Percentiles rank a stretch among this genome's conserved stretches.
Conservation (phyloP, 2,113 vertebrate species). For the Sinocyclocheilus anophthalmus region DNA sequence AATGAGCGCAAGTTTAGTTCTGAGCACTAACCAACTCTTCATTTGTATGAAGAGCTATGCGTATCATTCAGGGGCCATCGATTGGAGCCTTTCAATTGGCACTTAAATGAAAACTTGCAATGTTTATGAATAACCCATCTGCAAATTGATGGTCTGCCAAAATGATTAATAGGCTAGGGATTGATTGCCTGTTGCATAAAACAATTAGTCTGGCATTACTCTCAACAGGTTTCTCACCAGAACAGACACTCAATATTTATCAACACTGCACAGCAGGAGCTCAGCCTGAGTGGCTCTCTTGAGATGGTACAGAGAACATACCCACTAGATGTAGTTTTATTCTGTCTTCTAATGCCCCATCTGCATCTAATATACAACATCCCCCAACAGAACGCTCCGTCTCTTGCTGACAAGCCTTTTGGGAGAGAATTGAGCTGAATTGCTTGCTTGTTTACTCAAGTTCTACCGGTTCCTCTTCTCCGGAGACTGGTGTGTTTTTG, state of each 20-base stretch:
- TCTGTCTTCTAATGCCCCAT: slow-evolving; percentile 45
- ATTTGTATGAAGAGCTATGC: slow-evolving; percentile 39
- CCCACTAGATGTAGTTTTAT: slow-evolving; percentile 43
- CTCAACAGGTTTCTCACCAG: slow-evolving; percentile 57
- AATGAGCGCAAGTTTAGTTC: slow-evolving; percentile 37
- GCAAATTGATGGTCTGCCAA: slow-evolving; percentile 56
- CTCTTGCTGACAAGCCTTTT: slow-evolving; percentile 49
- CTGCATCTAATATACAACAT: slow-evolving; percentile 47
- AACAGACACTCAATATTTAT: slow-evolving; percentile 57
- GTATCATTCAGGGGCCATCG: slow-evolving; percentile 46
- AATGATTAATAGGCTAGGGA: slow-evolving; percentile 54
- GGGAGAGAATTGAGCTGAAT: slow-evolving; percentile 38
- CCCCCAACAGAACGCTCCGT: slow-evolving; percentile 41
- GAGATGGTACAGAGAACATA: slow-evolving; percentile 45
- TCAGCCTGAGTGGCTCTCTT: slow-evolving; percentile 50
- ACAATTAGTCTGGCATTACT: slow-evolving; percentile 58
- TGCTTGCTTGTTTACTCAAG: slow-evolving; percentile 39
- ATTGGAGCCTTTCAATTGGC: slow-evolving; percentile 49
- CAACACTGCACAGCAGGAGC: slow-evolving; percentile 52
- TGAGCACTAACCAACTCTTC: slow-evolving; percentile 31
- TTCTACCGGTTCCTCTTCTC: slow-evolving; percentile 39
- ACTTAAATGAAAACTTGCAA: slow-evolving; percentile 49
- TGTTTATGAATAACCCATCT: slow-evolving; percentile 57
- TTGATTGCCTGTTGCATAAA: slow-evolving; percentile 59
- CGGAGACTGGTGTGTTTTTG: slow-evolving; percentile 17